Evolutionary conservation across 2,888 invertebrate genomes (phyloP).

Genomic region (Andricus curvator): DNA sequence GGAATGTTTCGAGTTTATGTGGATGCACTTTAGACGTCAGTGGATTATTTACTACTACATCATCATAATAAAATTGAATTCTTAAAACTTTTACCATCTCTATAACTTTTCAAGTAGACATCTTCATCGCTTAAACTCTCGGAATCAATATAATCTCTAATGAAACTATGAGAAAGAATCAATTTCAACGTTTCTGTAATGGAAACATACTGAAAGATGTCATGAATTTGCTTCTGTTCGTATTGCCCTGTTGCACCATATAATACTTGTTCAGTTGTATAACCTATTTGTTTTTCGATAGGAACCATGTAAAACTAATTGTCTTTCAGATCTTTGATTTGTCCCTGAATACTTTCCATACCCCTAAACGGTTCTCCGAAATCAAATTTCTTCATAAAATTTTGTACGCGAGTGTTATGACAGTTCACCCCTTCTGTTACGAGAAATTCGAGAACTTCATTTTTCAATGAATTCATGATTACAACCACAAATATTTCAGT

Average conservation of each 20-base stretch:
- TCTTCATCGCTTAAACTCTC: background rate
- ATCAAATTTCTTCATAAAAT: too few species aligned
- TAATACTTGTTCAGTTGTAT: too few species aligned
- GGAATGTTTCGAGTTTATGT: constrained; percentile 56
- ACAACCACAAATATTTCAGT: background rate
- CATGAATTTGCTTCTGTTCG: constrained; percentile 12
- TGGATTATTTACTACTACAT: constrained; percentile 54
- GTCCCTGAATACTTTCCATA: too few species aligned
- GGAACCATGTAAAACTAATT: too few species aligned
- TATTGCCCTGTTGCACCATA: background rate
- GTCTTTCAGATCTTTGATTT: too few species aligned
- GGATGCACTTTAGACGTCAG: constrained; percentile 49
- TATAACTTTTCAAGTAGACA: background rate
- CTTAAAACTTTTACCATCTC: constrained; percentile 31
- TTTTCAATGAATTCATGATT: too few species aligned
- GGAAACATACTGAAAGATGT: constrained; percentile 41
- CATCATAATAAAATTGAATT: constrained; percentile 57
- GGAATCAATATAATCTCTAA: background rate
- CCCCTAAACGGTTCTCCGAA: too few species aligned
- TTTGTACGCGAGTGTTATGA: too few species aligned
- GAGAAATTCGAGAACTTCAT: too few species aligned
- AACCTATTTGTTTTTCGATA: too few species aligned
- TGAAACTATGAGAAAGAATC: constrained; percentile 20
- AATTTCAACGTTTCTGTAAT: constrained; percentile 38
- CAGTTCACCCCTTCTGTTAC: too few species aligned